Percentiles rank a stretch among this genome's conserved stretches.
These are phyloP conservation scores for Stenotaenia linearis DNA, from an alignment of 2,888 invertebrate species.

Conservation along the genomic window DNA sequence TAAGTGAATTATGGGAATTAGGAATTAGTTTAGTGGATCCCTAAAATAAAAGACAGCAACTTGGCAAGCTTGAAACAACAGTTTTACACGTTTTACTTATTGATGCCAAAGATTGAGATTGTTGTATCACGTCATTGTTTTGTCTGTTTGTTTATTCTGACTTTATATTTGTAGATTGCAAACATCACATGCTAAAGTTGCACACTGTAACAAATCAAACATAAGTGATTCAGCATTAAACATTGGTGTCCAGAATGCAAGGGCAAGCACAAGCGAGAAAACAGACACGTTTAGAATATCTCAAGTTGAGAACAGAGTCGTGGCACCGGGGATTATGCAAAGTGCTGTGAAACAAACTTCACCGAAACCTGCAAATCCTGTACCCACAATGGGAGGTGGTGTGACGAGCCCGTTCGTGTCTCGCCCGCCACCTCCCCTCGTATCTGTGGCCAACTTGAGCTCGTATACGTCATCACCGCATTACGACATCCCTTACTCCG, in stretches of 20 bases:
- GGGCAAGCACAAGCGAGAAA: not conserved
- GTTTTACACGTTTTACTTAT: no score
- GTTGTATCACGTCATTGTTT: no score
- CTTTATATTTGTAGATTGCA: not conserved
- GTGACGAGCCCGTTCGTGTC: not conserved
- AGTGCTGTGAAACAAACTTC: slow-evolving; percentile 27
- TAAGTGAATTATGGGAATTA: no score
- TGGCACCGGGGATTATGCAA: slow-evolving; percentile 29
- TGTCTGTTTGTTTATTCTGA: no score
- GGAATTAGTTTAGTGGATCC: no score
- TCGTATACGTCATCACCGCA: not conserved
- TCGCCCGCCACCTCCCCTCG: slow-evolving; percentile 29
- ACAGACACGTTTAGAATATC: not conserved
- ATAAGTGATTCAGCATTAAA: not conserved
- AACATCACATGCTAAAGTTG: not conserved
- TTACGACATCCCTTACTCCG: slow-evolving; percentile 37
- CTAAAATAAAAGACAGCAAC: no score
- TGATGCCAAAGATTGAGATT: no score
- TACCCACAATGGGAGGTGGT: slow-evolving; percentile 21
- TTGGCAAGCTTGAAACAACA: no score
- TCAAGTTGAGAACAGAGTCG: slow-evolving; percentile 21
- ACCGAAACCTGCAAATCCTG: slow-evolving; percentile 33
- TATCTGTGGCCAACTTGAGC: not conserved
- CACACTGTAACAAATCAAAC: not conserved
- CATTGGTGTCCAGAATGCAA: not conserved